phyloP scores from a whole-genome alignment of 2,797 vertebrate species.

The Rousettus madagascariensis region DNA sequence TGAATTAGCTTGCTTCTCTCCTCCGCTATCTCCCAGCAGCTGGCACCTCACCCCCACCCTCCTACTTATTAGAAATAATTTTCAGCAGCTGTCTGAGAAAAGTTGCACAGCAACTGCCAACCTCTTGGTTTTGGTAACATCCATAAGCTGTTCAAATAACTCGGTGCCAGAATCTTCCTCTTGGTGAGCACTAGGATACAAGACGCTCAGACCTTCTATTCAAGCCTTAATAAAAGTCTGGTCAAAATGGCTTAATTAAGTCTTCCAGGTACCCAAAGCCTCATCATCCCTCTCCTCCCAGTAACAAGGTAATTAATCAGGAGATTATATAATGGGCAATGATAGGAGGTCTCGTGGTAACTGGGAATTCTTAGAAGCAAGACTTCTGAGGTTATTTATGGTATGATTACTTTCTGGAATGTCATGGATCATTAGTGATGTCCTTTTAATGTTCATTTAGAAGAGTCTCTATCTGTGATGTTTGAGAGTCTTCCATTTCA shows the following conservation, averaged over 20 bases:
- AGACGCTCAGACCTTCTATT: neutral
- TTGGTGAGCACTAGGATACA: neutral
- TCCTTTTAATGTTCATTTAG: neutral
- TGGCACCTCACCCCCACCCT: neutral
- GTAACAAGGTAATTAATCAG: neutral
- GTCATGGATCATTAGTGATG: neutral
- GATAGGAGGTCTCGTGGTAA: neutral
- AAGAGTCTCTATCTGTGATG: neutral
- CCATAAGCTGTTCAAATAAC: conserved; percentile 11
- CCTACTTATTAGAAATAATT: conserved; percentile 59
- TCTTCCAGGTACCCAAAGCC: neutral
- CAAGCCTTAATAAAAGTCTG: neutral
- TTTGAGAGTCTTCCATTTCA: neutral
- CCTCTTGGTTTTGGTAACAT: neutral
- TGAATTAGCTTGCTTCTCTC: neutral
- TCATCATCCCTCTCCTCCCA: neutral
- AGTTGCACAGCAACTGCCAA: neutral
- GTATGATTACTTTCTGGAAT: neutral
- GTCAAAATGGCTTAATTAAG: neutral
- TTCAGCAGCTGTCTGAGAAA: conserved; percentile 53
- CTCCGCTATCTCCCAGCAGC: neutral
- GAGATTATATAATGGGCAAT: neutral
- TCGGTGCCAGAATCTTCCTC: neutral
- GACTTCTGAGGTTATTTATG: neutral
- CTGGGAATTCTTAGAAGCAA: neutral